Evolutionary conservation across 35 echinoderm and acorn worm genomes (phyloP), one percentile per base, ranked within the genome.

Genomic region (Ophiothrix spiculata): DNA sequence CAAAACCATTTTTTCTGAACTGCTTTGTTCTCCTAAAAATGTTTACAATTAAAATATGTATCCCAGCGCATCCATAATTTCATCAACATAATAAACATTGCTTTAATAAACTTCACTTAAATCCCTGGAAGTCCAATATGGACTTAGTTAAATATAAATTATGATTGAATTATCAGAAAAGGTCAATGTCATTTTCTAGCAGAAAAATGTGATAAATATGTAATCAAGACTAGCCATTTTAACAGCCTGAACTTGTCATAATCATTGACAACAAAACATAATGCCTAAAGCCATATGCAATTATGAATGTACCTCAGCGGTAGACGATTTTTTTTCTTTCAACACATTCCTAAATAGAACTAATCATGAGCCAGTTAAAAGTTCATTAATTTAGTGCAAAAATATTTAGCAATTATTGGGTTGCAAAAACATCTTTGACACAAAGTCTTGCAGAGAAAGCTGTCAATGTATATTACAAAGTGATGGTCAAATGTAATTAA

Each of bases 381-480:
- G 60, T 69, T 25, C 60, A 25, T 69, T 69, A 69, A n/a, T 69
- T 69, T 69, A n/a, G 25, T 28, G 10, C 60, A 69, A 69, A 69
- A 69, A 49, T 49, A 49, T 49, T 49, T 49, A 10, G 42, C 42
- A 10, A 19, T 6, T 49, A 49, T 49, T 49, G n/a, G n/a, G n/a
- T n/a, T n/a, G n/a, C n/a, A 49, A 49, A 49, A 49, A 49, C n/a
- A n/a, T n/a, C n/a, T n/a, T n/a, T n/a, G n/a, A n/a, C n/a, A n/a
- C n/a, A n/a, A 25, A 69, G 60, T 69, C 19, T 28, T 6, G 60
- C 8, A 69, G 29, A n/a, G 60, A 25, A 69, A 28, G 60, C 29
- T 69, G 60, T 69, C 60, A 69, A 69, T 69, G 60, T 69, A 25
- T 69, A 69, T 69, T 69, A 69, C 8, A 54, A 54, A 54, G 21